Base-by-base conservation (phyloP, 2,888 invertebrate species). In the Arge pagana region DNA sequence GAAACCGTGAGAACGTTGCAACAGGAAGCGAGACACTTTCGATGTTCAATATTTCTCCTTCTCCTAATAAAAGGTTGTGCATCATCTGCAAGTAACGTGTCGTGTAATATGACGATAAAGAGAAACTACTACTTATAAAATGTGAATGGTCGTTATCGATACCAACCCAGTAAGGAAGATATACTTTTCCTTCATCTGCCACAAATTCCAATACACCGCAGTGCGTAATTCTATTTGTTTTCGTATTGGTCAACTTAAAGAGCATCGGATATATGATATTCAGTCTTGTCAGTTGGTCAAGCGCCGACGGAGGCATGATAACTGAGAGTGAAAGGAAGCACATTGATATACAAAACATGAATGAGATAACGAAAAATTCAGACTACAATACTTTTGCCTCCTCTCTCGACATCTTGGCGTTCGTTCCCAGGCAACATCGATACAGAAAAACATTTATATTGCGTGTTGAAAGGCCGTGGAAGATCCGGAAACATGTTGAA, bases 231-330 rank as follows among this genome's bases (percentile, higher is more conserved):
- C 95, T 83, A 59, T 87, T 87, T 4, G 88, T 88, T 68, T 89
- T 90, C 63, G 87, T 88, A 74, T 97, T 97, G 19, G 87, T 91
- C 26, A 99, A 79, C 75, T 96, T 97, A 76, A 99, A 99, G 53
- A 99, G 82, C 98, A 99, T 99, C 0, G 99, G 99, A 72, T 98
- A 99, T 70, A 91, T 94, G 57, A 98, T 95, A 77, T 97, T 97
- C 16, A 96, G 80, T 54, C 96, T 83, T 3, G 95, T 96, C 5
- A 98, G 82, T 60, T 90, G 88, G 70, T 98, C 97, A 62, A 98
- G 77, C 0, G 96, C 96, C 33, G 96, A 96, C 1, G 96, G 96
- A 6, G 98, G 97, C 94, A 98, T 96, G 35, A 98, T 96, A 67
- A 98, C 96, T 95, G 79, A 45, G 85, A 42, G 4, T 7, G 13